Conservation (phyloP, 2,797 vertebrate species). For the Myotis planiceps region DNA sequence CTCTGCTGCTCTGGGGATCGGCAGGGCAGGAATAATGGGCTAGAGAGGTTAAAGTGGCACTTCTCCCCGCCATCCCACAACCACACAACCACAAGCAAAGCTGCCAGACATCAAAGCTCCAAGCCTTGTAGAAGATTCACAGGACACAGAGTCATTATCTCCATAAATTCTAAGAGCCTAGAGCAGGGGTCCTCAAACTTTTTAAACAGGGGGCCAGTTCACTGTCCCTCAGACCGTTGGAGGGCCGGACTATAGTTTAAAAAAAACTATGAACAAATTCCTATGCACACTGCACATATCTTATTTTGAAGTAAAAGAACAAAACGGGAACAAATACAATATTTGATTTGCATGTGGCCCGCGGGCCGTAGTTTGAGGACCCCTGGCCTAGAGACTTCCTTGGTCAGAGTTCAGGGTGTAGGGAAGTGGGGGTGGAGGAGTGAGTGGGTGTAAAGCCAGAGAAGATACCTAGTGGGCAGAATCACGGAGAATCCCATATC, state of each 20-base stretch:
- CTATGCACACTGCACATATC: too few relatives aligned
- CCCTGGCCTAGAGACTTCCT: neutral
- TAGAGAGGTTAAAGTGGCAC: neutral
- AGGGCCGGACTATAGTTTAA: too few relatives aligned
- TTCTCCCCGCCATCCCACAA: neutral
- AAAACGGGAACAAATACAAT: too few relatives aligned
- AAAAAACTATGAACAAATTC: too few relatives aligned
- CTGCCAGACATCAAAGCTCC: conserved; percentile 74
- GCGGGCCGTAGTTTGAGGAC: too few relatives aligned
- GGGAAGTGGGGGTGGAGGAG: neutral
- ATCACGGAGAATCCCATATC: neutral
- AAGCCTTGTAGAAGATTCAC: conserved; percentile 71
- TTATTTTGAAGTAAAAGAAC: too few relatives aligned
- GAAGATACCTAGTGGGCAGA: conserved; percentile 18
- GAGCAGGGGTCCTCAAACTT: neutral
- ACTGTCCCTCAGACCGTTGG: too few relatives aligned
- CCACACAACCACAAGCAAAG: conserved; percentile 77
- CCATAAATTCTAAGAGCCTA: conserved; percentile 5
- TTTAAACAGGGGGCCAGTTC: too few relatives aligned
- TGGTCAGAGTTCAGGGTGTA: rapidly evolving
- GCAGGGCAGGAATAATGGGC: conserved; percentile 46
- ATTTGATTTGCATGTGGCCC: too few relatives aligned
- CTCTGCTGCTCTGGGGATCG: conserved; percentile 68
- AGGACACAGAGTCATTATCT: conserved; percentile 44
- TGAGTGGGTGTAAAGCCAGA: neutral